Conservation (phyloP, 2,888 invertebrate genomes). For the Tineola bisselliella region DNA sequence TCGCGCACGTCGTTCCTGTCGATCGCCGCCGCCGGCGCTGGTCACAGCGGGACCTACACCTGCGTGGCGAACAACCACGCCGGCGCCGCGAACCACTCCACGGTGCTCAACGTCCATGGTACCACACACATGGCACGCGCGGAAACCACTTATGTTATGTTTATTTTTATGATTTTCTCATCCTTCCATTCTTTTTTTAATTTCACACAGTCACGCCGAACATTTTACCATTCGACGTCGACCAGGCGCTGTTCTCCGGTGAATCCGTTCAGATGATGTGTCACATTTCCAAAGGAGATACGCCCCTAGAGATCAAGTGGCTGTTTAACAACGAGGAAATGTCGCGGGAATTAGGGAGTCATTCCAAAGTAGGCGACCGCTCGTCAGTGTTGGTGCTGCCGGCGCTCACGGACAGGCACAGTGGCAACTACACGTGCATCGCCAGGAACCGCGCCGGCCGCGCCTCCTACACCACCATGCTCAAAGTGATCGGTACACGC, state of each 20-base stretch:
- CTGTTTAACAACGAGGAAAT: conserved; percentile 66
- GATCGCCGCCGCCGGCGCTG: conserved; percentile 74
- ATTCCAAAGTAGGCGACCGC: conserved; percentile 63
- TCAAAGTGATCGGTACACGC: conserved; percentile 69
- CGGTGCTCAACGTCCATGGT: conserved; percentile 69
- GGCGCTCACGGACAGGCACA: conserved; percentile 67
- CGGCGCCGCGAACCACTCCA: conserved; percentile 74
- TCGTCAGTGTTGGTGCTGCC: conserved; percentile 69
- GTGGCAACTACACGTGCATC: conserved; percentile 72
- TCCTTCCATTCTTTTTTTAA: conserved; percentile 23
- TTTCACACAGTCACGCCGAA: conserved; percentile 59
- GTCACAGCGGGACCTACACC: conserved; percentile 79
- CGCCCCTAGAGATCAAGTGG: conserved; percentile 77
- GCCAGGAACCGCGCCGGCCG: conserved; percentile 70
- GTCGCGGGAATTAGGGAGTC: conserved; percentile 60
- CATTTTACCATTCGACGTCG: conserved; percentile 72
- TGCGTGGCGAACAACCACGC: conserved; percentile 79
- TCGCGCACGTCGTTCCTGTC: conserved; percentile 76
- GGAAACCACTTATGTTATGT: conserved; percentile 23
- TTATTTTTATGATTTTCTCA: conserved; percentile 24
- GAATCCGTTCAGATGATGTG: conserved; percentile 74
- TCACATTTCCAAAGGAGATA: conserved; percentile 75
- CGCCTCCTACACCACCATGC: conserved; percentile 63
- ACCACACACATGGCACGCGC: conserved; percentile 30
- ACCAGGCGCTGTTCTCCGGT: conserved; percentile 73